A percentile compares a stretch with the other conserved stretches of the same genome.
phyloP scores from a whole-genome alignment of 2,797 vertebrate species.

The Valencia hispanica region DNA sequence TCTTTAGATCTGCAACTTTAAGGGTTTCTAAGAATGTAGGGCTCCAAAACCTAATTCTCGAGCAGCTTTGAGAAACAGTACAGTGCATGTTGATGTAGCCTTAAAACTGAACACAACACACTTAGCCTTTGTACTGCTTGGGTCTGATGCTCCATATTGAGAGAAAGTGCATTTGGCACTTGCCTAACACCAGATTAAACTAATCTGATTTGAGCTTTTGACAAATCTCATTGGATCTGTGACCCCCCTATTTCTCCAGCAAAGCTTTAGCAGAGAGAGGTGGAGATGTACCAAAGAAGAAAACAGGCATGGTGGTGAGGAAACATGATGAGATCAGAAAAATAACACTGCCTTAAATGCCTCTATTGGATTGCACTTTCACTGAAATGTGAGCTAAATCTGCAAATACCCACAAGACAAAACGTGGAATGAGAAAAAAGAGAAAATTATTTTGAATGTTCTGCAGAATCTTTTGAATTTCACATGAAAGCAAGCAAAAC shows the following conservation, averaged over 20 bases:
- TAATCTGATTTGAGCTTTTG: constrained; percentile 68
- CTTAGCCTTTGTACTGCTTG: constrained; percentile 28
- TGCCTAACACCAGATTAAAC: constrained; percentile 59
- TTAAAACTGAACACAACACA: constrained; percentile 3
- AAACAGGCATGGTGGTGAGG: constrained; percentile 44
- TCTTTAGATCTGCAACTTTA: constrained; percentile 33
- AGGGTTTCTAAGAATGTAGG: constrained; percentile 28
- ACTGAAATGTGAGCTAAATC: constrained; percentile 43
- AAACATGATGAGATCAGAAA: constrained; percentile 40
- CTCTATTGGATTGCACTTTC: constrained; percentile 31
- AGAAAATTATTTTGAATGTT: constrained; percentile 57
- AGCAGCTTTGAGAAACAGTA: constrained; percentile 8
- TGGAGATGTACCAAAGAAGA: constrained; percentile 31
- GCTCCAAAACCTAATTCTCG: constrained; percentile 3
- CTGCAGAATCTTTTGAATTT: constrained; percentile 67
- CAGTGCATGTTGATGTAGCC: background rate
- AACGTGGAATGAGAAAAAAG: constrained; percentile 43
- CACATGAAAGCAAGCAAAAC: constrained; percentile 67
- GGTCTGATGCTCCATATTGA: constrained; percentile 21
- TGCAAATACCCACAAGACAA: constrained; percentile 43
- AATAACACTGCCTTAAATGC: constrained; percentile 43
- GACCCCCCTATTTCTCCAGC: constrained; percentile 49
- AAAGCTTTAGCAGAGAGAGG: constrained; percentile 20
- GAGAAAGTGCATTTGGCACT: constrained; percentile 41
- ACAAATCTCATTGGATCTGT: constrained; percentile 70